phyloP scores from a whole-genome alignment of 2,113 vertebrate species.

The Paedocypris sp. region DNA sequence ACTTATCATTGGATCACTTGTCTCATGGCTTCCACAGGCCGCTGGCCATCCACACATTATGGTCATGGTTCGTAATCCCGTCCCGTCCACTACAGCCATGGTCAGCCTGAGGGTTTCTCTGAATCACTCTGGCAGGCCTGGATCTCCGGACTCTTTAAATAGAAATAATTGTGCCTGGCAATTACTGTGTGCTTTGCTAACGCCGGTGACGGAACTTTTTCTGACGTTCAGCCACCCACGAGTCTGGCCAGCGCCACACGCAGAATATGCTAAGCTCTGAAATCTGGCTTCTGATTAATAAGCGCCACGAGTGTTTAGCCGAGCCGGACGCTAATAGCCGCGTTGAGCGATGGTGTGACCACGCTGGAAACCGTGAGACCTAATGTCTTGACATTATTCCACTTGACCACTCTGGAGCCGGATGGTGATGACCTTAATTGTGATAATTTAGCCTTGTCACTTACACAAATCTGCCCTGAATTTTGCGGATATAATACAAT shows the following conservation, averaged over 20 bases:
- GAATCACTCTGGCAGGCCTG: conserved; percentile 27
- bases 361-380: conserved; percentile 18
- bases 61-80: not conserved
- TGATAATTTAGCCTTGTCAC: conserved; percentile 45
- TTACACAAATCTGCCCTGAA: conserved; percentile 29
- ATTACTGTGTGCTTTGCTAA: conserved; percentile 28
- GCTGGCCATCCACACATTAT: not conserved
- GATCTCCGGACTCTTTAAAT: conserved; percentile 32
- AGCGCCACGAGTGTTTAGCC: conserved; percentile 36
- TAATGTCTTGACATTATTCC: conserved; percentile 47
- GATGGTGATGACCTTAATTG: conserved; percentile 57
- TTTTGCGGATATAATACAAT: conserved; percentile 3
- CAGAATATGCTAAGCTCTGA: conserved; percentile 44
- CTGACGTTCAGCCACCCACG: conserved; percentile 26
- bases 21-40: not conserved
- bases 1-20: conserved; percentile 12
- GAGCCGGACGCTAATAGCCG: conserved; percentile 41
- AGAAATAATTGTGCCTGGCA: conserved; percentile 48
- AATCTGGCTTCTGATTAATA: conserved; percentile 48
- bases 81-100: conserved; percentile 15
- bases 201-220: conserved; percentile 38
- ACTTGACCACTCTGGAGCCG: conserved; percentile 43
- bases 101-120: conserved; percentile 31
- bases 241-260: conserved; percentile 22
- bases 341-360: conserved; percentile 24